Percentiles rank a stretch among this genome's conserved stretches.
phyloP scores from a whole-genome alignment of 2,113 vertebrate genomes.

The Malurus melanocephalus region DNA sequence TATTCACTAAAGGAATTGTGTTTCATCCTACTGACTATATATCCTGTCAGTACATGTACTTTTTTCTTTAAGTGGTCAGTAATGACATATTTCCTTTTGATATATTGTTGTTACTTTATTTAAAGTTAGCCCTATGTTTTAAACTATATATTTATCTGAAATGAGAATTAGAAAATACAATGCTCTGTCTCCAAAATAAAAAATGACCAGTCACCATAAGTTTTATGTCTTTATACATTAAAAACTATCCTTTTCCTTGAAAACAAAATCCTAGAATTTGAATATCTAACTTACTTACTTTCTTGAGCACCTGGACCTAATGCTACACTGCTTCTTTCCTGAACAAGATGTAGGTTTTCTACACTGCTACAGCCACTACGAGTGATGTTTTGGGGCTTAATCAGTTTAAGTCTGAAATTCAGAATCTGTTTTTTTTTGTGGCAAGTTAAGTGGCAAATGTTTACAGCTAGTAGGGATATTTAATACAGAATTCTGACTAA shows the following conservation, averaged over 20 bases:
- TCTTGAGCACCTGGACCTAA: background rate
- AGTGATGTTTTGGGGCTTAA: background rate
- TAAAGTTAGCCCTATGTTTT: background rate
- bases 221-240: background rate
- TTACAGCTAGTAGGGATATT: background rate
- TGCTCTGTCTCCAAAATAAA: background rate
- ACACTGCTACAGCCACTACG: background rate
- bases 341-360: background rate
- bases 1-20: background rate
- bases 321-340: background rate
- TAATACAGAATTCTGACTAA: background rate
- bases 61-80: background rate
- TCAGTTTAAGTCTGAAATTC: background rate
- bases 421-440: background rate
- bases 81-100: background rate
- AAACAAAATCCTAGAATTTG: background rate
- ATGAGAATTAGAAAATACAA: background rate
- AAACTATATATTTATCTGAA: background rate
- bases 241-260: background rate
- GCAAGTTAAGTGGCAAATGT: background rate
- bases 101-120: background rate
- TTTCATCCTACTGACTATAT: background rate
- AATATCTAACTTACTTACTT: background rate
- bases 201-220: background rate
- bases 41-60: fast-evolving